phyloP scores from a whole-genome alignment of 1,140 invertebrate species.

The Hyposmocoma kahamanoa region DNA sequence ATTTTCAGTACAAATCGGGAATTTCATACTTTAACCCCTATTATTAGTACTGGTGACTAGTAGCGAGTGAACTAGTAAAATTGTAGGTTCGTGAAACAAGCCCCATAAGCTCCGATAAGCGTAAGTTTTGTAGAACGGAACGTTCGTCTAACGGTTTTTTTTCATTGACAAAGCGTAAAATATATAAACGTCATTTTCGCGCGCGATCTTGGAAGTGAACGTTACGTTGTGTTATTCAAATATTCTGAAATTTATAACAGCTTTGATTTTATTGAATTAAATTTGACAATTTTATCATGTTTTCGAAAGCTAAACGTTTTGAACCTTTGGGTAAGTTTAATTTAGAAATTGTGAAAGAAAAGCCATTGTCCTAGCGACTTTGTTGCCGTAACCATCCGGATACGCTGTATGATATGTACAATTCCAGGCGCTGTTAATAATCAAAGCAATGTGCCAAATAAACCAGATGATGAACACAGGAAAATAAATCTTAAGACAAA shows the following conservation, averaged over 20 bases:
- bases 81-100: no score
- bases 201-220: constrained; percentile 16
- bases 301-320: constrained; percentile 63
- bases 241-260: not conserved
- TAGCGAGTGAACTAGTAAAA: no score
- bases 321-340: constrained; percentile 46
- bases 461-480: constrained; percentile 23
- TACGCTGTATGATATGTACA: not conserved
- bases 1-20: no score
- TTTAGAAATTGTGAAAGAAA: not conserved
- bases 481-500: constrained; percentile 17
- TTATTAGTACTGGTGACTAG: no score
- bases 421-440: not conserved
- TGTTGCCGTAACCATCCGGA: not conserved
- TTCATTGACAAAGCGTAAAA: constrained; percentile 7
- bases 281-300: constrained; percentile 31
- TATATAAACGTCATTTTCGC: constrained; percentile 17
- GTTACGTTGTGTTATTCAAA: not conserved
- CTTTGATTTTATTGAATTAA: not conserved
- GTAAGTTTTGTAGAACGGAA: constrained; percentile 36
- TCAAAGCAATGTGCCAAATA: constrained; percentile 22
- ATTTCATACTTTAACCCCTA: no score
- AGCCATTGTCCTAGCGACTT: not conserved
- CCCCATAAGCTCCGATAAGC: no score
- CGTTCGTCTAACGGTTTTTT: constrained; percentile 36